Base-by-base conservation (phyloP, 2,888 invertebrate species). In the Theretra japonica region DNA sequence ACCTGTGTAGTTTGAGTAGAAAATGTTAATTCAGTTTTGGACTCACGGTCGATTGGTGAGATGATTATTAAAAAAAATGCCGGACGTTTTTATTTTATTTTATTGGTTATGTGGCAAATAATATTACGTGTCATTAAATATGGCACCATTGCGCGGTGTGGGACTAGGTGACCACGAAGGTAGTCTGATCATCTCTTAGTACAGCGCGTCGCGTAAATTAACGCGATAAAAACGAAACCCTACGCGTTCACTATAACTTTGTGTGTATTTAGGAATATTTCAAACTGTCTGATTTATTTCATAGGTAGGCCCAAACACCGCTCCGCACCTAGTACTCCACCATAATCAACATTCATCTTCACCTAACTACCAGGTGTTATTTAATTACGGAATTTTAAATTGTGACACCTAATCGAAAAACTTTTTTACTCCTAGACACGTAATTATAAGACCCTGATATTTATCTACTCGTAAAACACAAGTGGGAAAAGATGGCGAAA, bases 361-460 rank as follows among this genome's bases (percentile, higher is more conserved):
- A 81, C 75, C 78, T 84, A 82, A 77, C 81, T 84, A 83, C 77
- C 75, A 73, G 82, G 77, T 78, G 77, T 76, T 79, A 73, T 83
- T 78, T 75, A 83, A 82, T 83, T 83, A 84, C 75, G 77, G 79
- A 77, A 79, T 80, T 80, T 80, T 77, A 78, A 82, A 79, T 82
- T 80, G 80, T 81, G 76, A 81, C 80, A 77, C 79, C 83, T 90
- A 86, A 86, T 88, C 87, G 83, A 88, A 85, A 81, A 82, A 82
- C 15, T 41, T 17, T 80, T 84, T 86, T 85, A 88, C 82, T 83
- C 79, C 84, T 88, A 85, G 86, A 86, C 85, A 87, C 83, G 82
- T 88, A 85, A 85, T 84, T 84, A 86, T 87, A 86, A 85, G 86
- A 92, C 92, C 91, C 91, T 91, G 91, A 88, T 91, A 83, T 87